A percentile compares a stretch with the other conserved stretches of the same genome.
These are phyloP conservation scores for Coturnix japonica DNA, from an alignment of 2,113 vertebrate species.

Conservation along the genomic window DNA sequence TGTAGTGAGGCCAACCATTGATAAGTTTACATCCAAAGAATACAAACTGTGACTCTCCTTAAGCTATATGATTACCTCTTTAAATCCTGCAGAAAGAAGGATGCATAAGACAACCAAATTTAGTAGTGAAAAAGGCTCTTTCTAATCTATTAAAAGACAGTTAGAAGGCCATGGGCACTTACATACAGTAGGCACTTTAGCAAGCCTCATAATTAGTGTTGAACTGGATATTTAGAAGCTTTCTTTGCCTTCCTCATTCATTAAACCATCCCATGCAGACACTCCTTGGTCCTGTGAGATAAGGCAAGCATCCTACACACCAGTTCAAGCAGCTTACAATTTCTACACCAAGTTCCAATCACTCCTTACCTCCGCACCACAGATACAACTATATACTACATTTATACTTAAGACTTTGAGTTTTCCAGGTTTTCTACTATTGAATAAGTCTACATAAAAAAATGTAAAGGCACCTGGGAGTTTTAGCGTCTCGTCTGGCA, in stretches of 20 bases:
- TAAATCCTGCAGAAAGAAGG: neutral
- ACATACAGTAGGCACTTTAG: neutral
- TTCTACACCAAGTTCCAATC: neutral
- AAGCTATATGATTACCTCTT: accelerated
- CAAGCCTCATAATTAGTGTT: neutral
- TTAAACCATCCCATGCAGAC: accelerated
- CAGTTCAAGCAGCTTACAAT: neutral
- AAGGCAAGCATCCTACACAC: neutral
- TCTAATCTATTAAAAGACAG: neutral
- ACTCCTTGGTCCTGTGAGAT: neutral
- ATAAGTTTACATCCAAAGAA: neutral
- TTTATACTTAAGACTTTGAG: neutral
- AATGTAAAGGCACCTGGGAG: neutral
- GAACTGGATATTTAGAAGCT: neutral
- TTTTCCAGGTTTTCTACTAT: neutral
- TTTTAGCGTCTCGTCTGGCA: neutral
- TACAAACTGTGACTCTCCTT: neutral
- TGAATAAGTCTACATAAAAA: neutral
- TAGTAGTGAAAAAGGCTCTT: accelerated
- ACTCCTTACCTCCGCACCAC: neutral
- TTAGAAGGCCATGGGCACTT: neutral
- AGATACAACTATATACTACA: neutral
- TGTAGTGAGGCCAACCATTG: neutral
- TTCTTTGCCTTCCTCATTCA: neutral
- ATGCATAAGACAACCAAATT: neutral